Evolutionary conservation across 1,140 invertebrate genomes (phyloP).

Genomic region (Penaeus vannamei): DNA sequence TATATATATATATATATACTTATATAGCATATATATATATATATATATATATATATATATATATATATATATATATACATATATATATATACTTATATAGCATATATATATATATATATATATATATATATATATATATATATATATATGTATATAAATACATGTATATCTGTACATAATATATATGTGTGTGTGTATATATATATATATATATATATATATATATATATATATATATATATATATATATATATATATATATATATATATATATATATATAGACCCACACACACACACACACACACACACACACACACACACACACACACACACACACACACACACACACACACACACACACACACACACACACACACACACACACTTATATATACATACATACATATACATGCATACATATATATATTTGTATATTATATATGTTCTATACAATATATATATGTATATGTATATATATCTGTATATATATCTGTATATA

Average conservation of each 20-base stretch:
- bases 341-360: no score
- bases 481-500: background rate
- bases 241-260: background rate
- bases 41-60: background rate
- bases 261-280: constrained; percentile 11
- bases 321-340: background rate
- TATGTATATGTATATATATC: no score
- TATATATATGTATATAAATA: constrained; percentile 2
- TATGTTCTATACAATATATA: no score
- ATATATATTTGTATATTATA: no score
- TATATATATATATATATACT: background rate
- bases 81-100: background rate
- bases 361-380: constrained; percentile 10
- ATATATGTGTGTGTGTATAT: no score
- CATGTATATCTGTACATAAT: background rate
- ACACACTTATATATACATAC: background rate
- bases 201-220: no score
- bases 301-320: background rate
- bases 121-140: background rate
- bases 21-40: background rate
- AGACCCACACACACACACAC: background rate
- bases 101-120: background rate
- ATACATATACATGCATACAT: constrained; percentile 27
- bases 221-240: background rate
- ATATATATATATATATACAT: constrained; percentile 19